Evolutionary conservation across 2,113 vertebrate genomes (phyloP).

Genomic region (Sminthopsis crassicaudata): DNA sequence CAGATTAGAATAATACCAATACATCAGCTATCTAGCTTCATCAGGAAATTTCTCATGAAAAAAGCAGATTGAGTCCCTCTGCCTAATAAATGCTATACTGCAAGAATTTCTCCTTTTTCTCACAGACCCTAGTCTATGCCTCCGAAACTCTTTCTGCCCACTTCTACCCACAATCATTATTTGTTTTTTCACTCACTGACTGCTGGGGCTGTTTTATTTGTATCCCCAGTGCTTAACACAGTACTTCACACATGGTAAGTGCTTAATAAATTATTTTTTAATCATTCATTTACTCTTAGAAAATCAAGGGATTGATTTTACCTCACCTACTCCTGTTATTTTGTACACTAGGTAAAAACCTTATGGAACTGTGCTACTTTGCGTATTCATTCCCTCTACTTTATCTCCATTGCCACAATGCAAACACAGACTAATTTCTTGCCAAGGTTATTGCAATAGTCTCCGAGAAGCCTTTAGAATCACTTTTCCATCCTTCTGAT

Average conservation of each 20-base stretch:
- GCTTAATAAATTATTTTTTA: neutral
- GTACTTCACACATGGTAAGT: neutral
- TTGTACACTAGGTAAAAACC: neutral
- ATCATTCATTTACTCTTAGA: neutral
- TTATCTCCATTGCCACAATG: neutral
- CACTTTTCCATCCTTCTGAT: neutral
- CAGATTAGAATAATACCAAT: neutral
- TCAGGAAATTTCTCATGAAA: neutral
- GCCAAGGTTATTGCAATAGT: neutral
- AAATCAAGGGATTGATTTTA: neutral
- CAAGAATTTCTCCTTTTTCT: neutral
- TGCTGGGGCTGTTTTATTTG: neutral
- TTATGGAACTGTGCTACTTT: neutral
- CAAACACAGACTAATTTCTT: neutral
- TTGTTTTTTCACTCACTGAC: neutral
- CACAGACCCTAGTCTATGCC: neutral
- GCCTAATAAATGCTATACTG: neutral
- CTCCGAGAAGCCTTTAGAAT: neutral
- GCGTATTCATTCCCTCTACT: neutral
- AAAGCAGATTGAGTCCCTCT: neutral
- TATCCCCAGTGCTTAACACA: neutral
- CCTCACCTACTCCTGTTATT: neutral
- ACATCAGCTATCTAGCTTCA: neutral
- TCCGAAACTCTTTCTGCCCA: neutral
- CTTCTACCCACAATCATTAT: neutral